Base-by-base conservation (phyloP, 1,140 invertebrate species). In the Zophobas atratus region DNA sequence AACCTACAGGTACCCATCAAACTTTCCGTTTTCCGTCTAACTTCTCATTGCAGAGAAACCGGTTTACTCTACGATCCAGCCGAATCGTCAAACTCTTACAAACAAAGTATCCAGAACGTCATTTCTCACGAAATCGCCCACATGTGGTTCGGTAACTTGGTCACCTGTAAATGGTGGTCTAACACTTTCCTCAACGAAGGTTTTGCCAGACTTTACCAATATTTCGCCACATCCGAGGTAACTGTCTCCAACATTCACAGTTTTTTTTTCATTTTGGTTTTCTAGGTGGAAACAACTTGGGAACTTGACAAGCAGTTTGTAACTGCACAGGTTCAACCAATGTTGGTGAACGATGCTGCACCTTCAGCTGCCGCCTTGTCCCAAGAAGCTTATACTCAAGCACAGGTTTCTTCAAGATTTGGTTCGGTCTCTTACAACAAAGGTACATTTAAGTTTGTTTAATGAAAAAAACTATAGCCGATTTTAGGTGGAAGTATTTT, bases 91-190 rank as follows among this genome's bases (percentile, higher is more conserved):
- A 88, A 86, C 1, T 39, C 80, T 0, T 84, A 84, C 0, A 82
- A 74, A 32, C 88, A 91, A 78, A 86, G 85, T 48, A 87, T 89
- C n/a, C 85, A 84, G 0, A 85, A 86, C 1, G 88, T 89, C 38
- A 89, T 92, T 43, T 86, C 88, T 56, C 92, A 92, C 79, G 91
- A 92, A 81, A 88, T 90, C 55, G 86, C 88, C 6, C 92, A 93
- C 84, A 90, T 90, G 84, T 93, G 92, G 92, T 93, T 93, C 78
- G 92, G 92, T 0, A 91, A 93, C 79, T 86, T 92, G 79, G 92
- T 93, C 0, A 90, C 89, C 0, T 89, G 89, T 0, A 78, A 85
- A 39, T 91, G 88, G 63, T 89, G 88, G 82, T 82, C 80, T 48
- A 80, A 85, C 53, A 70, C 82, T 4, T 89, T 87, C 87, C 79